Base-by-base conservation (phyloP, 2,113 vertebrate genomes). In the Megaptera novaeangliae region DNA sequence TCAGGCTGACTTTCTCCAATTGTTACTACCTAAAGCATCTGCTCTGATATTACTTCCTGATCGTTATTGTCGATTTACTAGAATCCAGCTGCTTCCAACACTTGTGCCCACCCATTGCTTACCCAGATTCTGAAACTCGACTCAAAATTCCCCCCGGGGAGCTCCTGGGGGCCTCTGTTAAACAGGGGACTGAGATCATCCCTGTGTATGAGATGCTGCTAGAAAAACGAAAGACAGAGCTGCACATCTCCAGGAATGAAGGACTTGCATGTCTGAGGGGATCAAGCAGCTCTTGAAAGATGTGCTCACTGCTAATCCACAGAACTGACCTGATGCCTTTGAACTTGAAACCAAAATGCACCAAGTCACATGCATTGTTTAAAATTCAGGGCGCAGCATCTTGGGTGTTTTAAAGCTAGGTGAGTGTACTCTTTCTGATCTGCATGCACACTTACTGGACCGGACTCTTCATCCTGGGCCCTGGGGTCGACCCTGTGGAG, bases 141-240 rank as follows among this genome's bases (percentile, higher is more conserved):
- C 5, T 85, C 8, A 59, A 29, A 46, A 44, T 69, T 55, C 74
- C 23, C 12, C 4, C 72, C 21, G 2, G 6, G 34, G 99, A 99
- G 97, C 99, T 99, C 96, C 99, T 99, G 97, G 99, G 99, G 88
- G 99, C 99, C 63, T 99, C 99, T 94, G 97, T 99, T 85, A 99
- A 99, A 55, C 99, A 99, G 94, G 99, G 99, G 64, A 98, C 98
- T 0, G 99, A 99, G 98, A 99, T 99, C 81, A 99, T 99, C 91
- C 99, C 99, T 0, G 99, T 99, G 1, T 99, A 99, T 57, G 99
- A 99, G 97, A 99, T 99, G 59, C 98, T 99, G 99, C 98, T 99
- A 99, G 99, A 99, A 98, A 99, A 99, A 98, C 99, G 99, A 98
- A 99, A 99, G 99, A 99, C 99, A 99, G 99, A 99, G 98, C 99